These are phyloP conservation scores for Xanthorhoe designata DNA, from an alignment of 2,888 invertebrate species.

Conservation along the genomic window DNA sequence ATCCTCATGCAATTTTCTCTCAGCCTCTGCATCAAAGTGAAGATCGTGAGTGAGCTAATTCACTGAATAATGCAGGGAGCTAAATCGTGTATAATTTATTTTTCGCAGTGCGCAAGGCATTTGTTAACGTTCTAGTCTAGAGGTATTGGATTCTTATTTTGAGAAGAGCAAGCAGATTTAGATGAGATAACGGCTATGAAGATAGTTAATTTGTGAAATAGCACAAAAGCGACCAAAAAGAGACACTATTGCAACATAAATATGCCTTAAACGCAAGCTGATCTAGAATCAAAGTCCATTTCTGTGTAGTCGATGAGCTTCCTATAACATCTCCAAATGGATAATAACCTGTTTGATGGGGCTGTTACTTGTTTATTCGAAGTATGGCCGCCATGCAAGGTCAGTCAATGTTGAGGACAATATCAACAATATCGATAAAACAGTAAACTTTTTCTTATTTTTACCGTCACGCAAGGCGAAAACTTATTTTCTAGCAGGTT, in stretches of 20 bases:
- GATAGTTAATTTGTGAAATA: background rate
- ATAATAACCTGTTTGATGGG: constrained; percentile 24
- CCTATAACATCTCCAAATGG: constrained; percentile 13
- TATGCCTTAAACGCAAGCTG: background rate
- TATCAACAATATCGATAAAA: constrained; percentile 23
- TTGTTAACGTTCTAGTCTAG: constrained; percentile 17
- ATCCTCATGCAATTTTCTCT: constrained; percentile 27
- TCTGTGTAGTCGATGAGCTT: constrained; percentile 3
- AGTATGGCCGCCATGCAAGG: constrained; percentile 26
- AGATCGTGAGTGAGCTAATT: constrained; percentile 31
- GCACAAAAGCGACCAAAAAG: background rate
- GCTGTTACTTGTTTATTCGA: constrained; percentile 22
- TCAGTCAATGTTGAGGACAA: constrained; percentile 40
- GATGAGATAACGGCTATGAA: background rate
- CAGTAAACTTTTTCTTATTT: constrained; percentile 29
- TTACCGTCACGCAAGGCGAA: constrained; percentile 36
- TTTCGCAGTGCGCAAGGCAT: constrained; percentile 29
- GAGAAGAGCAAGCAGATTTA: background rate
- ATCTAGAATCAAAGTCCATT: background rate
- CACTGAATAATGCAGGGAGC: constrained; percentile 30
- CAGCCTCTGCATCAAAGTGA: constrained; percentile 23
- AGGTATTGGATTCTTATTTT: constrained; percentile 20
- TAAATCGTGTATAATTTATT: constrained; percentile 29
- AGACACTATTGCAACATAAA: background rate
- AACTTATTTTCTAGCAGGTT: constrained; percentile 9